A percentile compares a stretch with the other conserved stretches of the same genome.
Conservation (phyloP, 2,888 invertebrate species). For the Troglohyphantes excavatus region DNA sequence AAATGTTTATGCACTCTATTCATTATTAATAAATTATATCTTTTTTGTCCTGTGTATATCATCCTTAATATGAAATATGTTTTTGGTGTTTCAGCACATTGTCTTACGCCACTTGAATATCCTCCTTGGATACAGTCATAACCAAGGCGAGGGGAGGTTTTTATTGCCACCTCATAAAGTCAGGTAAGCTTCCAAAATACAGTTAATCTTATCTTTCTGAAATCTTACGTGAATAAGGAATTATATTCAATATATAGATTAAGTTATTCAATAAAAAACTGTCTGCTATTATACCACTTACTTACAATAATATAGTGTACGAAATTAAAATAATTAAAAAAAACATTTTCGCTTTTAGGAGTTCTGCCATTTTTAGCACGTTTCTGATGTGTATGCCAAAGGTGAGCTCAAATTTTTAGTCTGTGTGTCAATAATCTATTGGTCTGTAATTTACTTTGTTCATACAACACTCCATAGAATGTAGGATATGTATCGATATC, state of each 20-base stretch:
- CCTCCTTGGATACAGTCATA: conserved; percentile 94
- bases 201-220: too few species aligned
- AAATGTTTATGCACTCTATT: not conserved
- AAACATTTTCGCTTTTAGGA: conserved; percentile 84
- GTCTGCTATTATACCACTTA: too few species aligned
- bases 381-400: conserved; percentile 95
- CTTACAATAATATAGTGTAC: too few species aligned
- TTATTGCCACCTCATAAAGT: conserved; percentile 93
- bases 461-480: too few species aligned
- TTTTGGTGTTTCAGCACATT: conserved; percentile 86
- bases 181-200: conserved; percentile 86
- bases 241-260: too few species aligned
- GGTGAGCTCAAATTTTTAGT: too few species aligned
- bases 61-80: not conserved
- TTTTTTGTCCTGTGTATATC: not conserved
- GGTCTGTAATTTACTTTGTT: not conserved
- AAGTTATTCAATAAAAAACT: too few species aligned
- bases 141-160: conserved; percentile 92
- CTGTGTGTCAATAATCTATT: too few species aligned
- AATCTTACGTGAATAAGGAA: too few species aligned
- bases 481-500: too few species aligned
- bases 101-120: conserved; percentile 95
- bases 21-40: too few species aligned
- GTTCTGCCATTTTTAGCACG: conserved; percentile 97
- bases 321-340: too few species aligned